Conservation (phyloP, 2,797 vertebrate species). For the Rachycentron canadum region DNA sequence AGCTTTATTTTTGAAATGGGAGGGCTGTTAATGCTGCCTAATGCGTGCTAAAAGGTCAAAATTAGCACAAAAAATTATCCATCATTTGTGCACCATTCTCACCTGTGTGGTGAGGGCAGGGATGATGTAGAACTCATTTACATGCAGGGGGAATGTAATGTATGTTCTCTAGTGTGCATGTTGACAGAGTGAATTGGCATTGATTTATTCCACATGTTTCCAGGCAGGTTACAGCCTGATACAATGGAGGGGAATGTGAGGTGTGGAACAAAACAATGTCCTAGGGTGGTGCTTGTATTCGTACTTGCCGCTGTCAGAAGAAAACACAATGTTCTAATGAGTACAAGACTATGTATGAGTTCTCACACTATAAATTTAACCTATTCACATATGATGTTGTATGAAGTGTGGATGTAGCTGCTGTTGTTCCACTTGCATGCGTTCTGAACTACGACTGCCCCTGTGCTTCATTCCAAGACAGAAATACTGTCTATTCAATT, state of each 20-base stretch:
- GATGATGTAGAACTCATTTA: conserved; percentile 43
- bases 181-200: conserved; percentile 15
- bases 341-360: not conserved
- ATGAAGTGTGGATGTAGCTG: not conserved
- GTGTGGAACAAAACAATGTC: conserved; percentile 13
- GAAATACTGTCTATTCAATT: conserved; percentile 2
- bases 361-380: not conserved
- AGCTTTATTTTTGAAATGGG: conserved; percentile 57
- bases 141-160: conserved; percentile 58
- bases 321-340: conserved; percentile 12
- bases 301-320: conserved; percentile 10
- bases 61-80: conserved; percentile 73
- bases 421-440: not conserved
- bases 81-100: conserved; percentile 57
- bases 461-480: not conserved
- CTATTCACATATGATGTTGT: too few relatives aligned
- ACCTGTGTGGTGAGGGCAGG: conserved; percentile 62
- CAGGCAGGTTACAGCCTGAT: conserved; percentile 42
- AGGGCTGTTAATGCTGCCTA: conserved; percentile 64
- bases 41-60: conserved; percentile 74
- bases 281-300: not conserved
- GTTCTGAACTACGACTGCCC: not conserved
- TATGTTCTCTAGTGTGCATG: conserved; percentile 15
- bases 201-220: conserved; percentile 35
- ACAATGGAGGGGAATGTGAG: conserved; percentile 30